Base-by-base conservation (phyloP, 2,888 invertebrate species). In the Caradrina kadenii region DNA sequence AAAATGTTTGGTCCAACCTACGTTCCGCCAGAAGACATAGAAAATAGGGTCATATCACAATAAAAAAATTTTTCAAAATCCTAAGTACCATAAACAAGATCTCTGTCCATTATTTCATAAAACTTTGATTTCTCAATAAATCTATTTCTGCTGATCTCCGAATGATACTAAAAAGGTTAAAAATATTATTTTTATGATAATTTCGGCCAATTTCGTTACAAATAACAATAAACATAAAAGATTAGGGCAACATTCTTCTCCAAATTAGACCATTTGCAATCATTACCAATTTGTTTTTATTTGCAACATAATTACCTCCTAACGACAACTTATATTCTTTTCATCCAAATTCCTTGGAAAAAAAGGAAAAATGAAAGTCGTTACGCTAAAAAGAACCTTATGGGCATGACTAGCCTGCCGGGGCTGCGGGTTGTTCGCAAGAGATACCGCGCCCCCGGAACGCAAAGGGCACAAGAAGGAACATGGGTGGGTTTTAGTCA, bases 231-330 rank as follows among this genome's bases (percentile, higher is more conserved):
- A 58, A 55, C 61, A 50, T 81, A 64, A 80, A 71, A 54, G 53
- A 72, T 71, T 72, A 75, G 10, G 45, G 31, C 53, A 39, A 50
- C 64, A 49, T 39, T 42, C 22, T 56, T 66, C 55, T 45, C 50
- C 60, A 54, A 69, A 69, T 78, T 26, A 3, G 22, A 2, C 63
- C 81, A 62, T 79, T 81, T 62, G 67, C 59, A 55, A 67, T 78
- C 31, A 58, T 80, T 67, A 59, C 39, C 49, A 15, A 39, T 75
- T 72, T 61, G 21, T 77, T 75, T 75, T 75, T 66, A 75, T 52
- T 48, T 22, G 13, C 22, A 10, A 56, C 69, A 31, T 54, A 73
- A 75, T 66, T 64, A 53, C 45, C 13, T 60, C 22, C 52, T 49
- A 72, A 77, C 26, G 74, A 59, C 49, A 65, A 1, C 31, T 73